Percentiles rank a stretch among this genome's conserved stretches.
Conservation (phyloP, 92 coral and sea anemone genomes). For the Desmophyllum pertusum region DNA sequence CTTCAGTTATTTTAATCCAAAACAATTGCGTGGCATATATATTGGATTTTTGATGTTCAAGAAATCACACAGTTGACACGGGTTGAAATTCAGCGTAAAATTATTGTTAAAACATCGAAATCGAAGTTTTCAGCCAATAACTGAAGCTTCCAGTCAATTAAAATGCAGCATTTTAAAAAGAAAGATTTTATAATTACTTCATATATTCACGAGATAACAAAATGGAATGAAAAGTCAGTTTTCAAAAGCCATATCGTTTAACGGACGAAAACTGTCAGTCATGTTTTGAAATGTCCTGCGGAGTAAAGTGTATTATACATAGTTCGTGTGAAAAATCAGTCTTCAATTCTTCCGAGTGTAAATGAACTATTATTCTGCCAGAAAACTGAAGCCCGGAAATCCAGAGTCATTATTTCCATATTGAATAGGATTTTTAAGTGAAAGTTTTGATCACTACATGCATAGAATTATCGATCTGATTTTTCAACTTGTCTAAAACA, state of each 20-base stretch:
- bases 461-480: conserved; percentile 4
- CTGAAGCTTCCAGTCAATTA: conserved; percentile 19
- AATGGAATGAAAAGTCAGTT: not conserved
- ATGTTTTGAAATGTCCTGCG: conserved; percentile 6
- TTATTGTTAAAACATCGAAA: not conserved
- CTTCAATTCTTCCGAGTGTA: not conserved
- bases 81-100: not conserved
- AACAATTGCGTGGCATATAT: not conserved
- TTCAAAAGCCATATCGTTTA: not conserved
- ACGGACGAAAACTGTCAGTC: not conserved
- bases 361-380: not conserved
- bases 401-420: conserved; percentile 28
- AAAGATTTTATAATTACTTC: conserved; percentile 11
- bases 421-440: conserved; percentile 6
- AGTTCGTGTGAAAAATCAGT: not conserved
- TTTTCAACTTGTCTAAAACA: not conserved
- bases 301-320: not conserved
- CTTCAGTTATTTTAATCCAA: not conserved
- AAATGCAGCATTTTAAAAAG: conserved; percentile 6
- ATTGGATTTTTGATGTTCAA: not conserved
- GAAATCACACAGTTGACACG: not conserved
- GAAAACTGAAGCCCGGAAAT: conserved; percentile 26
- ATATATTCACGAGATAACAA: not conserved
- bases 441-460: not conserved
- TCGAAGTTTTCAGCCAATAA: not conserved